Evolutionary conservation across 2,888 invertebrate species (phyloP), one percentile per base, ranked within the genome.

Genomic region (Holacanthella duospinosa): DNA sequence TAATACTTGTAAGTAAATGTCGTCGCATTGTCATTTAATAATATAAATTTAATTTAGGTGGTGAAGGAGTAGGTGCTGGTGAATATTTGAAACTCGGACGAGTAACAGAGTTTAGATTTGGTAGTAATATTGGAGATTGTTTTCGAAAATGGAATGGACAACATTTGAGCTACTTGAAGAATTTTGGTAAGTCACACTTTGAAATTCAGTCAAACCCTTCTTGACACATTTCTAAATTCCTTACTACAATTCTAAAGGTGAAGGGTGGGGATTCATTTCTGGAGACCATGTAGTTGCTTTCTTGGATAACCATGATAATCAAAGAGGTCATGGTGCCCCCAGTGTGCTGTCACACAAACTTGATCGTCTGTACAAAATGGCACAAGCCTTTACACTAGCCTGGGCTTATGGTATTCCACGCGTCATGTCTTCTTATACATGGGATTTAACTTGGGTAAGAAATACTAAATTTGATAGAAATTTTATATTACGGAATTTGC

Each of bases 251-350:
- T n/a, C n/a, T n/a, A n/a, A n/a, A n/a, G n/a, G n/a, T 27, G 76
- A 81, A 1, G 78, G 74, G 16, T 89, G 89, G 88, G 82, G 82
- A 24, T 80, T 89, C 29, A 73, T 87, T 1, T 79, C 82, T 26
- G 81, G 82, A 0, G 75, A 74, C 0, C 81, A 84, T 66, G 83
- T 89, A 2, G 74, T 92, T 0, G 84, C 86, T 19, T 92, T 93
- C 75, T 83, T 93, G 60, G 92, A 93, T 75, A 94, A 94, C 77
- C 93, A 94, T 74, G 93, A 94, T 76, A 91, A 44, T 44, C 92
- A 93, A 76, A 82, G 93, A 73, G 63, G 61, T 6, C 65, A 63
- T 48, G 65, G 65, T 26, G 56, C 63, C n/a, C 66, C 44, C 3
- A 63, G 55, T 44, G 68, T 74, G 44, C 59, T 74, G 3, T 74